Base-by-base conservation (phyloP, 92 coral and sea anemone genomes). In the Parazoanthus swiftii region DNA sequence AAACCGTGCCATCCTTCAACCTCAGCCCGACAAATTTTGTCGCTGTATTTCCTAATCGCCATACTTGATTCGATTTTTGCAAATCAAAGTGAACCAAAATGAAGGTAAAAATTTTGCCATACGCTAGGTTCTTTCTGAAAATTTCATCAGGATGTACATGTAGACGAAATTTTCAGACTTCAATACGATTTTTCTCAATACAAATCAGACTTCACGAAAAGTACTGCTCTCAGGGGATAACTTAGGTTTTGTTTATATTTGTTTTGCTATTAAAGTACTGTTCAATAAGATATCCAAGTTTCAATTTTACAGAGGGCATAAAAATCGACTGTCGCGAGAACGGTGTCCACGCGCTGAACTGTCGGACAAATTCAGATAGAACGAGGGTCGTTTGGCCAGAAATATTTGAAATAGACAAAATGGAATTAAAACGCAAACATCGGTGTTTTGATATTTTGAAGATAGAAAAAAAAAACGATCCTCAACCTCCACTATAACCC, bases 281-380 rank as follows among this genome's bases (percentile, higher is more conserved):
- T 79, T 71, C 71, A 79, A 79, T 79, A 54, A 38, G 83, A 29
- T 71, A 71, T 79, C 44, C 83, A 37, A 58, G 29, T 50, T 33
- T 54, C 71, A 79, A 51, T 54, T 79, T 54, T 80, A 80, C 48
- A 10, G 70, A 51, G 68, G 43, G 84, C 13, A 71, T 80, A 23
- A 7, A 80, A 54, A 10, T 56, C 72, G 43, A 54, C 84, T 54
- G 46, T 80, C 46, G 70, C 70, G 48, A 33, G 44, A 51, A 80
- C 56, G 84, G 68, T 29, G 25, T 80, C 84, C 44, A 80, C 8
- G 2, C 46, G 44, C 84, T 80, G 84, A 80, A 25, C 84, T 80
- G 70, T 25, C n/a, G n/a, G 48, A 80, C 71, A 80, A 51, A 80
- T 29, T 80, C 20, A 54, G 70, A 48, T 48, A 78, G 67, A 44